Evolutionary conservation across 2,113 vertebrate genomes (phyloP), one percentile per base, ranked within the genome.

Genomic region (Sinocyclocheilus maitianheensis): DNA sequence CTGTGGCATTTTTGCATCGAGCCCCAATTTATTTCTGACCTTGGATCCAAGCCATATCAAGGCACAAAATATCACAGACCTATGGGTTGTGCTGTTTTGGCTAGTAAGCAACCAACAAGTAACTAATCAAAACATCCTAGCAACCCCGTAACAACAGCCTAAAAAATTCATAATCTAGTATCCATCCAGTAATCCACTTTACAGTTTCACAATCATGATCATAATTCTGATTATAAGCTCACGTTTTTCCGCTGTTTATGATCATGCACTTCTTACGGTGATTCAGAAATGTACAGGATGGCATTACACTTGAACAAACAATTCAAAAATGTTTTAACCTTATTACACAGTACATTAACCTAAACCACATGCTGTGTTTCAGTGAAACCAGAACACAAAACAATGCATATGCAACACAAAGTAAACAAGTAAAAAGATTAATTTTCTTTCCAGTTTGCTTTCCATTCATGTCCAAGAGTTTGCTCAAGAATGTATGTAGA

Each of bases 281-380:
- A 53, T 82, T 82, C 40, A 51, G 9, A 53, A 22, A 53, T 30
- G n/a, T 67, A 34, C 14, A 12, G 40, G 14, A 48, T 51, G 30
- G 43, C 40, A 67, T 67, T 67, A 67, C n/a, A 69, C 16, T 81
- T 24, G 58, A 81, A 63, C 78, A 81, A 81, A 63, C 34, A 43
- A 78, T 20, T 37, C 2, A 1, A 40, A 63, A 81, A 62, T 63
- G n/a, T 51, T 43, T 65, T 81, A 81, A 43, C 26, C 4, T 65
- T 43, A 63, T 65, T 46, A 26, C 37, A 26, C 40, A 81, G 60
- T n/a, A 46, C 60, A 81, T 65, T 65, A 81, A 81, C n/a, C 20
- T 46, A 18, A 81, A 81, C 58, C 78, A 65, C 40, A 81, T 51
- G 79, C 60, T 65, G 55, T 5, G 34, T 63, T 80, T 80, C 34